These are phyloP conservation scores for Stictocephala bisonia DNA, from an alignment of 2,888 invertebrate genomes.

Conservation along the genomic window DNA sequence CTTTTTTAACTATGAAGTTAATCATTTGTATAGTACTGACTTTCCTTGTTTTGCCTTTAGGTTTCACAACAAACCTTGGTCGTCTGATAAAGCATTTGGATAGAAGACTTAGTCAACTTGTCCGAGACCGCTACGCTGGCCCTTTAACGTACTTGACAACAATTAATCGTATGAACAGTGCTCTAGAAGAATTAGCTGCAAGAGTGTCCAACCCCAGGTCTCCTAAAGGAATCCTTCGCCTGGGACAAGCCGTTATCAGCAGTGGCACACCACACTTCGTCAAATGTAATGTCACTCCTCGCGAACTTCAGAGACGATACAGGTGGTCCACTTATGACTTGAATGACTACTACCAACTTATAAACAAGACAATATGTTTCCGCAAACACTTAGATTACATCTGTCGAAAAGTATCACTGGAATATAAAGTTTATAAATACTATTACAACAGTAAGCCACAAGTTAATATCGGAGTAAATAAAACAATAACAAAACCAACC, in stretches of 20 bases:
- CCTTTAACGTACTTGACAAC: neutral
- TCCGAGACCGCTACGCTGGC: constrained; percentile 4
- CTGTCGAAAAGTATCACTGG: constrained; percentile 22
- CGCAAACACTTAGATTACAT: constrained; percentile 27
- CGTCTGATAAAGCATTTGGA: constrained; percentile 1
- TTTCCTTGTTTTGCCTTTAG: neutral
- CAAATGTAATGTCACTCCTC: neutral
- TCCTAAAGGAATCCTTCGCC: constrained; percentile 9
- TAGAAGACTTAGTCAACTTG: constrained; percentile 2
- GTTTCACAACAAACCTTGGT: neutral
- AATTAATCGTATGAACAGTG: constrained; percentile 1
- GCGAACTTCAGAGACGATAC: neutral
- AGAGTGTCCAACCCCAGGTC: constrained; percentile 12
- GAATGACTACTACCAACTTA: constrained; percentile 20
- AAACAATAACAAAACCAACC: too few species aligned
- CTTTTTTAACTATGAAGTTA: too few species aligned
- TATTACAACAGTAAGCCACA: constrained; percentile 24
- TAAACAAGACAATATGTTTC: neutral
- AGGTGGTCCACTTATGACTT: neutral
- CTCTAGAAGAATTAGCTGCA: neutral
- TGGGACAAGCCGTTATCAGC: constrained; percentile 27
- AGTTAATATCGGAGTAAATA: neutral
- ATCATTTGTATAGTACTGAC: neutral
- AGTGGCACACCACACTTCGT: constrained; percentile 29
- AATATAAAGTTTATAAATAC: constrained; percentile 26